Evolutionary conservation across 2,888 invertebrate genomes (phyloP).

Genomic region (Oasisia sp.): DNA sequence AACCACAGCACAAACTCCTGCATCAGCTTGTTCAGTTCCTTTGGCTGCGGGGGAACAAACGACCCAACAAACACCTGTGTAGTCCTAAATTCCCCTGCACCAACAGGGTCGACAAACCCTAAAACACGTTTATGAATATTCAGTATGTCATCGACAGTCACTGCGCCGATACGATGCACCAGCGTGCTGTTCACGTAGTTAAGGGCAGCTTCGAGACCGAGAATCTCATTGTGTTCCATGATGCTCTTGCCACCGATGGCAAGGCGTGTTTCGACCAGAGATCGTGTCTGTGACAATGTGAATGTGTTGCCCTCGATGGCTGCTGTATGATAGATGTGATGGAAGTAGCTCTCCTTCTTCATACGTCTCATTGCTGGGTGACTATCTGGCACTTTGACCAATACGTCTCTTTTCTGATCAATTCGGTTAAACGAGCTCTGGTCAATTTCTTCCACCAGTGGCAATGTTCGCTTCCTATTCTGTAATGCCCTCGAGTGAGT

Average conservation of each 20-base stretch:
- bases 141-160: constrained; percentile 86
- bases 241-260: constrained; percentile 88
- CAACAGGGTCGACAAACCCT: constrained; percentile 92
- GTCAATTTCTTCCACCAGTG: constrained; percentile 84
- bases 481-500: constrained; percentile 71
- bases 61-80: constrained; percentile 87
- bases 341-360: constrained; percentile 93
- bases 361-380: constrained; percentile 84
- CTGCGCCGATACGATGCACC: constrained; percentile 75
- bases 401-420: constrained; percentile 84
- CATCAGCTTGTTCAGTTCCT: constrained; percentile 84
- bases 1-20: constrained; percentile 91
- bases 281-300: constrained; percentile 89
- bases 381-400: constrained; percentile 83
- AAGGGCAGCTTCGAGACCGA: constrained; percentile 90
- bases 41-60: constrained; percentile 91
- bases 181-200: constrained; percentile 84
- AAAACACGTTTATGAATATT: constrained; percentile 92
- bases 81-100: constrained; percentile 84
- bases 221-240: constrained; percentile 95
- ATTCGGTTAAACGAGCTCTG: constrained; percentile 77
- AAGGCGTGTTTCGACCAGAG: constrained; percentile 87
- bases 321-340: constrained; percentile 94
- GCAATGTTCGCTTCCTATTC: constrained; percentile 86
- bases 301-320: constrained; percentile 98